Conservation (phyloP, 1,140 invertebrate genomes). For the Brachionus angularis region DNA sequence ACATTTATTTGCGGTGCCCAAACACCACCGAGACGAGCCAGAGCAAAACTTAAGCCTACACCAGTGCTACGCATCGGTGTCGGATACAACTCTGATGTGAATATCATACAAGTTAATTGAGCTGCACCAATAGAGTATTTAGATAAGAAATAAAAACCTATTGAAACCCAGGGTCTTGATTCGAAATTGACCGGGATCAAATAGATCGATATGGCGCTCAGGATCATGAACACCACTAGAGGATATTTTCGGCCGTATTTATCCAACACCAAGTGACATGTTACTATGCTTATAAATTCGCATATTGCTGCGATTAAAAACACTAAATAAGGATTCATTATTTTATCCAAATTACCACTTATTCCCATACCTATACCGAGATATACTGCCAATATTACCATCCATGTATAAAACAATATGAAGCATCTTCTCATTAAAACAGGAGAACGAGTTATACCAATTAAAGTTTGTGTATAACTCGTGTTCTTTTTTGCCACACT, state of each 20-base stretch:
- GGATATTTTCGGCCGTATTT: conserved; percentile 4
- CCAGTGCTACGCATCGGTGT: conserved; percentile 21
- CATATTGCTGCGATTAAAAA: neutral
- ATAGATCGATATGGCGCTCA: conserved; percentile 12
- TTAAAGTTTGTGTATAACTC: conserved; percentile 24
- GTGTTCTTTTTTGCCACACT: conserved; percentile 3
- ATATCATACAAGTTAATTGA: conserved; percentile 12
- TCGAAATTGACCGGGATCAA: conserved; percentile 7
- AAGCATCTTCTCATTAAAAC: conserved; percentile 14
- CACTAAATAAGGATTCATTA: conserved; percentile 27
- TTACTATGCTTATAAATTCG: conserved; percentile 8
- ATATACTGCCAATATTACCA: conserved; percentile 29
- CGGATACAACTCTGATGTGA: conserved; percentile 16
- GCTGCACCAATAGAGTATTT: conserved; percentile 17
- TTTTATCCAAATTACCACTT: conserved; percentile 28
- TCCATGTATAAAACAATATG: conserved; percentile 25
- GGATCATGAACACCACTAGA: neutral
- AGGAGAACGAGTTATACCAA: conserved; percentile 6
- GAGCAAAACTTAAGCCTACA: neutral
- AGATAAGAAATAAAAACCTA: neutral
- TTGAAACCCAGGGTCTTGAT: neutral
- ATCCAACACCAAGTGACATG: neutral
- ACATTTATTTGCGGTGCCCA: conserved; percentile 15
- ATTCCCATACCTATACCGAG: conserved; percentile 27
- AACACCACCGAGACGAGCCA: conserved; percentile 7